Conservation (phyloP, 1,140 invertebrate genomes). For the Drosophila baimaii region DNA sequence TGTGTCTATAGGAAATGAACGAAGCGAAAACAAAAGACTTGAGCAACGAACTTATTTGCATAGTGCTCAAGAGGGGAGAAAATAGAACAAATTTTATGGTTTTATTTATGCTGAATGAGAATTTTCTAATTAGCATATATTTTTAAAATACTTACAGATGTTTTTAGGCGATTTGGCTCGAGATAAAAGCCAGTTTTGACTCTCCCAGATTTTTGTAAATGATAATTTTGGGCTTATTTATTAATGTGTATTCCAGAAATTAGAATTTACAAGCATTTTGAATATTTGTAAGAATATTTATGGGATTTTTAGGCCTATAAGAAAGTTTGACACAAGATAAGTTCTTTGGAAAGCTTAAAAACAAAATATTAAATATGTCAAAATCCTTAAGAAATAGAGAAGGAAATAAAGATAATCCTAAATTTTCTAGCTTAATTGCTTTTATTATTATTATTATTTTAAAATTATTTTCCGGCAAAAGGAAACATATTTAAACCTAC, state of each 20-base stretch:
- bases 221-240: not conserved
- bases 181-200: not conserved
- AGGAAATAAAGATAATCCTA: no score
- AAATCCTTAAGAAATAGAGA: not conserved
- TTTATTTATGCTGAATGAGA: slow-evolving; percentile 26
- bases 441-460: no score
- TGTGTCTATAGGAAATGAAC: slow-evolving; percentile 26
- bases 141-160: not conserved
- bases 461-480: not conserved
- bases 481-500: no score
- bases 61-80: not conserved
- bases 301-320: not conserved
- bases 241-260: not conserved
- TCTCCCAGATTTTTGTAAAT: slow-evolving; percentile 8
- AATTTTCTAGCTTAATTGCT: no score
- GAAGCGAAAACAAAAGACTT: slow-evolving; percentile 45
- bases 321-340: not conserved
- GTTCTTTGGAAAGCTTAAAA: not conserved
- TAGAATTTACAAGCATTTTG: not conserved
- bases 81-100: slow-evolving; percentile 2
- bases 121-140: not conserved
- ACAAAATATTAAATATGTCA: no score
- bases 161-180: not conserved
- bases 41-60: slow-evolving; percentile 49
- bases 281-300: not conserved